Conservation (phyloP, 2,888 invertebrate species). For the Heliconius erato region DNA sequence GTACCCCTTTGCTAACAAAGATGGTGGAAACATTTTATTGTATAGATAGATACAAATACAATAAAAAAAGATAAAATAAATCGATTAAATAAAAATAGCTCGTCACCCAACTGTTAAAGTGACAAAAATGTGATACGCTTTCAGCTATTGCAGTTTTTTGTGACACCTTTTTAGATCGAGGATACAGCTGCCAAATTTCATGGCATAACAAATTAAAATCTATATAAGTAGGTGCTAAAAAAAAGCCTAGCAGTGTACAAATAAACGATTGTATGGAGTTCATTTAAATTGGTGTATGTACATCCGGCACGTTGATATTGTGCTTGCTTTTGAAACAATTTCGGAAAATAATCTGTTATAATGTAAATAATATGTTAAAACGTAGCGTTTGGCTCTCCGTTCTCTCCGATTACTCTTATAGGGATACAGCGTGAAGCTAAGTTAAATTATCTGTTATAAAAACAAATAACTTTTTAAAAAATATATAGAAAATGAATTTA, state of each 20-base stretch:
- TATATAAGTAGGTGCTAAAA: conserved; percentile 11
- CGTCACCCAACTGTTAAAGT: conserved; percentile 24
- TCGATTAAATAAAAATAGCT: conserved; percentile 16
- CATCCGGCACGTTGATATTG: background rate
- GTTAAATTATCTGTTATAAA: too few species aligned
- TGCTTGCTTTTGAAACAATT: background rate
- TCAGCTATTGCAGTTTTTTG: conserved; percentile 19
- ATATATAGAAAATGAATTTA: too few species aligned
- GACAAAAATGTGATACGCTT: conserved; percentile 26
- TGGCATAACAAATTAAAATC: conserved; percentile 12
- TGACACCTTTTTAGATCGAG: background rate
- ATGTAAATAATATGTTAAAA: too few species aligned
- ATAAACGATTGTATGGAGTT: conserved; percentile 9
- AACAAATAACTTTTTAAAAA: too few species aligned
- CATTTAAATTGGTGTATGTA: background rate
- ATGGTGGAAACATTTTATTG: background rate
- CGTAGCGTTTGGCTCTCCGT: too few species aligned
- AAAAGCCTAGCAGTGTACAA: background rate
- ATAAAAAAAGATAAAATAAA: conserved; percentile 13
- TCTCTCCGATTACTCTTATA: too few species aligned
- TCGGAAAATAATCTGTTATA: too few species aligned
- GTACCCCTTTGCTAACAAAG: background rate
- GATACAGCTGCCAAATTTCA: conserved; percentile 18
- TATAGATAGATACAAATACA: background rate
- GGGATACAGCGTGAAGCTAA: too few species aligned